Evolutionary conservation across 2,888 invertebrate species (phyloP).

Genomic region (Diplolepis rosae): DNA sequence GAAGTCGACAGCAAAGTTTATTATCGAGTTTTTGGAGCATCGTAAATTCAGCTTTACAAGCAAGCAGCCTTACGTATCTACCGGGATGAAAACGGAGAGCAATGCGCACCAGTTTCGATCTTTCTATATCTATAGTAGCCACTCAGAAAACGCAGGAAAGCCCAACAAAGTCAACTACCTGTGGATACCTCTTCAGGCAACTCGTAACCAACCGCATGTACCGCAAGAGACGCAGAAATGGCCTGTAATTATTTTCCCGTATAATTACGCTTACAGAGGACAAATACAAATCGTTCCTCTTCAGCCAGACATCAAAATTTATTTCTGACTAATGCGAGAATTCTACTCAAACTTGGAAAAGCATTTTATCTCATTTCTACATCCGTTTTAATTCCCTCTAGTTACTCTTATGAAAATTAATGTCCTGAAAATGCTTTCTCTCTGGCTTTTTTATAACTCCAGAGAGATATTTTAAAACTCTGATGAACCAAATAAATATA

Average conservation of each 20-base stretch:
- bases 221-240: constrained; percentile 44
- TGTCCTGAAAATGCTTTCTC: background rate
- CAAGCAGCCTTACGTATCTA: constrained; percentile 34
- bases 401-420: background rate
- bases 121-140: constrained; percentile 37
- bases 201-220: constrained; percentile 40
- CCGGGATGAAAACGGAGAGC: background rate
- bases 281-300: background rate
- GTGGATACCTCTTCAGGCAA: constrained; percentile 63
- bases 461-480: background rate
- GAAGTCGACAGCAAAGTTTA: background rate
- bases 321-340: background rate
- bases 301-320: constrained; percentile 35
- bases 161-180: constrained; percentile 67
- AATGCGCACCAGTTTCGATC: constrained; percentile 56
- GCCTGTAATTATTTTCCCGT: constrained; percentile 38
- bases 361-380: background rate
- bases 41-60: constrained; percentile 46
- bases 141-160: constrained; percentile 47
- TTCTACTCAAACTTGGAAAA: constrained; percentile 10
- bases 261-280: background rate
- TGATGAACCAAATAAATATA: background rate
- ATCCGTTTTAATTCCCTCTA: background rate
- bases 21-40: constrained; percentile 42
- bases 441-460: too few relatives aligned